Evolutionary conservation across 1,140 invertebrate species (phyloP).

Genomic region (roundworm (Caenorhabditis elegans)): WBcel235 BX284604.4:14368001-14368500

Average conservation of each 20-base stretch:
- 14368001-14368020: slow-evolving; percentile 59
- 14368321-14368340: too few relatives aligned
- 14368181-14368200: slow-evolving; percentile 64
- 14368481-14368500: too few relatives aligned
- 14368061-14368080: slow-evolving; percentile 56
- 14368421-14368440: too few relatives aligned
- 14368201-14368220: slow-evolving; percentile 59
- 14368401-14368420: too few relatives aligned
- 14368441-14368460: too few relatives aligned
- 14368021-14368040: slow-evolving; percentile 62
- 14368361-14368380: too few relatives aligned
- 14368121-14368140: slow-evolving; percentile 60
- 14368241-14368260: slow-evolving; percentile 60
- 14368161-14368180: slow-evolving; percentile 52
- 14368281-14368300: too few relatives aligned
- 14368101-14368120: slow-evolving; percentile 47
- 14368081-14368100: background rate
- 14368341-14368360: too few relatives aligned
- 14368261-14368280: background rate
- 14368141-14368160: slow-evolving; percentile 64
- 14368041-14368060: slow-evolving; percentile 60
- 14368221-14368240: slow-evolving; percentile 65
- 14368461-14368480: too few relatives aligned
- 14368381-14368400: too few relatives aligned
- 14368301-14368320: too few relatives aligned